phyloP scores from a whole-genome alignment of 2,888 invertebrate species.

The Sclerodermus sp. region DNA sequence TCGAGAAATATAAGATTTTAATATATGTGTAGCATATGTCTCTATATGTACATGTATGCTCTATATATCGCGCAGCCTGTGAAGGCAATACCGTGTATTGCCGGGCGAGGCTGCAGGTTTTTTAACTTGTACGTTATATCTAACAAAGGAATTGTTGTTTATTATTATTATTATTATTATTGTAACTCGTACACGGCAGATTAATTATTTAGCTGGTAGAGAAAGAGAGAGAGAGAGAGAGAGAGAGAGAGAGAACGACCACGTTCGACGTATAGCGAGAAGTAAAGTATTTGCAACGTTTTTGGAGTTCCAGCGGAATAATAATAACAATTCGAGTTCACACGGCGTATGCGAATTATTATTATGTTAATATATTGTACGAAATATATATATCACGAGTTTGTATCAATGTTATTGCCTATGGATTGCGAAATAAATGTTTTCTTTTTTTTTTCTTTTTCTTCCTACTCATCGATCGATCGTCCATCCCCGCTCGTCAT shows the following conservation, averaged over 20 bases:
- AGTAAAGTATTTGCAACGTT: neutral
- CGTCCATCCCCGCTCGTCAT: no score
- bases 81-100: slow-evolving; percentile 42
- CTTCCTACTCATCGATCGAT: no score
- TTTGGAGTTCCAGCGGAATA: neutral
- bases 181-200: no score
- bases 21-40: slow-evolving; percentile 31
- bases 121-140: slow-evolving; percentile 17
- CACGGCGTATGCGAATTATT: slow-evolving; percentile 15
- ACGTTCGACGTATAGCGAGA: neutral
- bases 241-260: neutral
- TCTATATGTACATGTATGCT: slow-evolving; percentile 23
- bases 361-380: slow-evolving; percentile 36
- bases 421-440: slow-evolving; percentile 49
- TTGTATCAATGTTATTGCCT: slow-evolving; percentile 45
- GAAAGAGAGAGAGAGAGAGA: no score
- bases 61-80: slow-evolving; percentile 16
- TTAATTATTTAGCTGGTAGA: no score
- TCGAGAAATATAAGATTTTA: slow-evolving; percentile 19
- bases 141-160: slow-evolving; percentile 23
- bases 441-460: slow-evolving; percentile 30
- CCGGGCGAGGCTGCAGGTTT: slow-evolving; percentile 11
- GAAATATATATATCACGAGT: slow-evolving; percentile 32
- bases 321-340: slow-evolving; percentile 3
- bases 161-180: no score